Evolutionary conservation across 1,140 invertebrate genomes (phyloP).

Genomic region (Drosophila tristis): DNA sequence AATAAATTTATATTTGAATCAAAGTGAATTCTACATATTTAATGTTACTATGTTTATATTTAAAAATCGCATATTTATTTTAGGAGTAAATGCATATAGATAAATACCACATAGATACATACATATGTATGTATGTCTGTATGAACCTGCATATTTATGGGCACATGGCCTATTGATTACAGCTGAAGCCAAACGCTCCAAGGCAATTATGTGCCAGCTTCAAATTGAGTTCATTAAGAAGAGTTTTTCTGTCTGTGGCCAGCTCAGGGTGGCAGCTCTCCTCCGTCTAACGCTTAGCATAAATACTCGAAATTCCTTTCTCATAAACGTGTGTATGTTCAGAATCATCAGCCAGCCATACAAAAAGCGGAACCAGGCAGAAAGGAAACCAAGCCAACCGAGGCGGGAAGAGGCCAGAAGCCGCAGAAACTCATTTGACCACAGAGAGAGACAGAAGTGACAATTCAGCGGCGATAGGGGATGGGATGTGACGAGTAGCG

Average conservation of each 20-base stretch:
- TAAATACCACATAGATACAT: no score
- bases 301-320: slow-evolving; percentile 42
- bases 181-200: slow-evolving; percentile 3
- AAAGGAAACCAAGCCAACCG: slow-evolving; percentile 10
- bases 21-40: no score
- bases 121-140: no score
- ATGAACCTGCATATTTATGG: no score
- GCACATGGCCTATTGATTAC: no score
- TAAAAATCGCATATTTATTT: no score
- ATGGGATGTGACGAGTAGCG: slow-evolving; percentile 7
- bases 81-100: no score
- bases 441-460: slow-evolving; percentile 5
- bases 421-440: slow-evolving; percentile 44
- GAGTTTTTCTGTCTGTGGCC: neutral
- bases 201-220: slow-evolving; percentile 11
- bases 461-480: slow-evolving; percentile 8
- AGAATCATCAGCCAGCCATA: neutral
- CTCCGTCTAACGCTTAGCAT: slow-evolving; percentile 37
- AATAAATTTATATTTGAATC: no score
- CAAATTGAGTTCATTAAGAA: slow-evolving; percentile 24
- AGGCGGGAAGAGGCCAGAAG: neutral
- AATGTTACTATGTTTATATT: no score
- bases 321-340: slow-evolving; percentile 30
- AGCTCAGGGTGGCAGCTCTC: slow-evolving; percentile 19
- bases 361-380: slow-evolving; percentile 18